These are phyloP conservation scores for Gallinago paraguaiae DNA, from an alignment of 2,113 vertebrate species.

Conservation along the genomic window DNA sequence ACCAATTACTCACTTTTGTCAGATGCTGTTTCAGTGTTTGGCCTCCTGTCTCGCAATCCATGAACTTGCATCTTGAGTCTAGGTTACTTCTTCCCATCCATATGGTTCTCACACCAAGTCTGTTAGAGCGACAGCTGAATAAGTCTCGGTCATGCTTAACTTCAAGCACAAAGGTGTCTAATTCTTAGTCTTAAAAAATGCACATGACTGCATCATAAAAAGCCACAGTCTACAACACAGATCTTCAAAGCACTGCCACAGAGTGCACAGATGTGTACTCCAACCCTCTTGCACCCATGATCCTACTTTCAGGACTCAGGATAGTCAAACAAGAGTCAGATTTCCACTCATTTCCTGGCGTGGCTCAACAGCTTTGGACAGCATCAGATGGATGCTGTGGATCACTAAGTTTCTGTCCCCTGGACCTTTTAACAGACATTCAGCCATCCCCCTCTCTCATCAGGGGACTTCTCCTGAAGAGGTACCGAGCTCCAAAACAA, in stretches of 20 bases:
- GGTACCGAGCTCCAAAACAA: slow-evolving; percentile 7
- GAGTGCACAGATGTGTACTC: background rate
- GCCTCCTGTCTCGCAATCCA: background rate
- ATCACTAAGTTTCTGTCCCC: slow-evolving; percentile 63
- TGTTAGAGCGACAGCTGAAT: slow-evolving; percentile 44
- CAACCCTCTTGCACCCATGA: background rate
- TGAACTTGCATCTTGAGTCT: background rate
- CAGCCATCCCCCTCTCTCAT: background rate
- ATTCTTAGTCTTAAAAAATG: slow-evolving; percentile 39
- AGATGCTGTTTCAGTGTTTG: background rate
- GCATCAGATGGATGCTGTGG: slow-evolving; percentile 40
- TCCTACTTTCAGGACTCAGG: background rate
- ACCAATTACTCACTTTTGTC: background rate
- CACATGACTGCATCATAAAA: slow-evolving; percentile 34
- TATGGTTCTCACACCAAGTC: slow-evolving; percentile 19
- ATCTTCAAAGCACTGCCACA: slow-evolving; percentile 51
- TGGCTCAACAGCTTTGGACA: slow-evolving; percentile 8
- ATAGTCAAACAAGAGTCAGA: slow-evolving; percentile 40
- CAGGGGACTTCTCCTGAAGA: slow-evolving; percentile 38
- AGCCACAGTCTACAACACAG: slow-evolving; percentile 10
- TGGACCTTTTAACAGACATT: slow-evolving; percentile 40
- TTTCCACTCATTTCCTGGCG: slow-evolving; percentile 54
- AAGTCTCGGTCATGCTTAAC: slow-evolving; percentile 46
- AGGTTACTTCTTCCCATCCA: slow-evolving; percentile 22
- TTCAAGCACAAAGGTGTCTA: slow-evolving; percentile 52